Percentiles rank a stretch among this genome's conserved stretches.
These are phyloP conservation scores for Garrulus glandarius DNA, from an alignment of 2,797 vertebrate species.

Conservation along the genomic window DNA sequence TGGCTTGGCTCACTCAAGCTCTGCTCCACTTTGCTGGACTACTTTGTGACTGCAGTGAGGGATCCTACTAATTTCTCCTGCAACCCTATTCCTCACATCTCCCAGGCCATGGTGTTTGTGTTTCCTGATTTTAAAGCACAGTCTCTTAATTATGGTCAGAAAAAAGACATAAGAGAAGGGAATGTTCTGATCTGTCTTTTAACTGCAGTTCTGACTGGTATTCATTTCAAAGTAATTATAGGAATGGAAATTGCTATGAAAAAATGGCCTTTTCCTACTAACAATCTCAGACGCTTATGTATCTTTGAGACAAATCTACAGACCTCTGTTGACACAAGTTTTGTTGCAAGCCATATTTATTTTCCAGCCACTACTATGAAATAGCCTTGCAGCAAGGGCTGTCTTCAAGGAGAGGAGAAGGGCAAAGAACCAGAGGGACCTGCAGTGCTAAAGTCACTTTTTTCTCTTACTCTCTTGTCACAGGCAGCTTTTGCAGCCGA, in stretches of 20 bases:
- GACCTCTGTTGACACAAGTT: conserved; percentile 4
- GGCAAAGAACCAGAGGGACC: background rate
- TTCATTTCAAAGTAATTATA: conserved; percentile 45
- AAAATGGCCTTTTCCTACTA: conserved; percentile 10
- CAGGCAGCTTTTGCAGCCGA: background rate
- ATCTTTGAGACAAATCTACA: background rate
- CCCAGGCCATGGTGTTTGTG: background rate
- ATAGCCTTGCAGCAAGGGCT: background rate
- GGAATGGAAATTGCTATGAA: conserved; percentile 15
- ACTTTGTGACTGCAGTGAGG: background rate
- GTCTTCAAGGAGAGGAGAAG: background rate
- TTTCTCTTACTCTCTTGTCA: background rate
- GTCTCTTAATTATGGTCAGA: conserved; percentile 24
- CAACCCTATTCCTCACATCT: background rate
- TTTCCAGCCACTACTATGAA: background rate
- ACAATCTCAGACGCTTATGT: background rate
- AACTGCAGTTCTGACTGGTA: background rate
- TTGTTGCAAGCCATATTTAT: background rate
- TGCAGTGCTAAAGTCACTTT: background rate
- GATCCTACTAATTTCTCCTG: background rate
- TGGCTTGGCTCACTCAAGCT: conserved; percentile 9
- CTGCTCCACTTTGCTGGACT: background rate
- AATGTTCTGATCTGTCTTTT: background rate
- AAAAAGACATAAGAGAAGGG: background rate
- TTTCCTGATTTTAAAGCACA: conserved; percentile 17